Percentiles rank a stretch among this genome's conserved stretches.
phyloP scores from a whole-genome alignment of 1,140 invertebrate species.

The Camponotus vicinus region DNA sequence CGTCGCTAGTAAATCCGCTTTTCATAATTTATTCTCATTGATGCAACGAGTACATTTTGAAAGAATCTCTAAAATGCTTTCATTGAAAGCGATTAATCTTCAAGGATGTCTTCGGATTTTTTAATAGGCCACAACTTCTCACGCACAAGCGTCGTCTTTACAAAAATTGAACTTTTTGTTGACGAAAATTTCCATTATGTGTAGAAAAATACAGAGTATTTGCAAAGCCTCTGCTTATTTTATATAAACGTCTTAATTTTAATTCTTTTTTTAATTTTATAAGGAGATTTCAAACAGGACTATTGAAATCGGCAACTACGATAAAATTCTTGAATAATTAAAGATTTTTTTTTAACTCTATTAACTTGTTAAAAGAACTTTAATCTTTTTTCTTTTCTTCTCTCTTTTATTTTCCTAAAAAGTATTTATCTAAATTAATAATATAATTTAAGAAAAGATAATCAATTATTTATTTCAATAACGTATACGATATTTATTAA shows the following conservation, averaged over 20 bases:
- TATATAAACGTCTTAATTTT: not conserved
- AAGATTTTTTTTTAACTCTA: not conserved
- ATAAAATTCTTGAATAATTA: not conserved
- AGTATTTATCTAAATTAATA: not conserved
- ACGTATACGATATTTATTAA: not conserved
- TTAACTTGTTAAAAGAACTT: not conserved
- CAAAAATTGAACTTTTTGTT: conserved; percentile 16
- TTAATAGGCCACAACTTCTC: conserved; percentile 8
- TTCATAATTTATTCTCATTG: conserved; percentile 39
- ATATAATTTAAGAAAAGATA: not conserved
- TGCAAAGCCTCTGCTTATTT: conserved; percentile 17
- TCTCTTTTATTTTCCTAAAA: not conserved
- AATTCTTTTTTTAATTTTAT: not conserved
- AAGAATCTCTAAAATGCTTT: conserved; percentile 77
- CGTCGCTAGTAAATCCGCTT: not conserved
- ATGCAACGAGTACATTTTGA: conserved; percentile 74
- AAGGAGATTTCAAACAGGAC: not conserved
- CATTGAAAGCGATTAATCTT: conserved; percentile 81
- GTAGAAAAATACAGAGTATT: conserved; percentile 39
- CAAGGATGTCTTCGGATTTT: conserved; percentile 63
- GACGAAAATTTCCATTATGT: conserved; percentile 40
- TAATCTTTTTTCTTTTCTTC: not conserved
- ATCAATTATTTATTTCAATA: not conserved
- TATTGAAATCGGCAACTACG: not conserved
- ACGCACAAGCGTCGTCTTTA: not conserved